Evolutionary conservation across 1,140 invertebrate species (phyloP).

Genomic region (Lineus longissimus): DNA sequence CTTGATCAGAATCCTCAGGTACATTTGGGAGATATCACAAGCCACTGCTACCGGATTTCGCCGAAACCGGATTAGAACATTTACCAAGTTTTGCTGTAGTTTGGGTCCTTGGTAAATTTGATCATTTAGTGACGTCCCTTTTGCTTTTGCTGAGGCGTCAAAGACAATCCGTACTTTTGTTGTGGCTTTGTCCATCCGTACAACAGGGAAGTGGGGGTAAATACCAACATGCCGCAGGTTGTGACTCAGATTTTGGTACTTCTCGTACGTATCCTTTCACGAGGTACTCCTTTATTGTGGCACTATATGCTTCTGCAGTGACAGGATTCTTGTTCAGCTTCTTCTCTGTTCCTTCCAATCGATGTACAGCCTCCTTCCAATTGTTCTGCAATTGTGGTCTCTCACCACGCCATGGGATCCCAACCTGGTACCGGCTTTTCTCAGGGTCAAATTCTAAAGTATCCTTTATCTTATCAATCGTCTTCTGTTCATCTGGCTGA

Average conservation of each 20-base stretch:
- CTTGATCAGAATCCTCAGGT: conserved; percentile 7
- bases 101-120: conserved; percentile 35
- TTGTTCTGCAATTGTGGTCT: neutral
- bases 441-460: neutral
- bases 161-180: conserved; percentile 23
- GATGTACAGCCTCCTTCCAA: neutral
- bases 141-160: conserved; percentile 15
- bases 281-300: neutral
- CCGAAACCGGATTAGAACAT: conserved; percentile 27
- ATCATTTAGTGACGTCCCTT: conserved; percentile 18
- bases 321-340: neutral
- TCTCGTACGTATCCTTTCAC: neutral
- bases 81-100: conserved; percentile 39
- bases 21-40: conserved; percentile 23
- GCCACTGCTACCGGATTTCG: conserved; percentile 16
- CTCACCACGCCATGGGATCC: neutral
- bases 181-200: conserved; percentile 10
- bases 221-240: neutral
- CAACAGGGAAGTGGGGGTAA: conserved; percentile 20
- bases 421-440: neutral
- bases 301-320: neutral
- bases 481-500: neutral
- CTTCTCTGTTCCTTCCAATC: neutral
- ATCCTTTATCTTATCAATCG: neutral
- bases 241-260: neutral